phyloP scores from a whole-genome alignment of 2,888 invertebrate species.

The Clostera curtula region DNA sequence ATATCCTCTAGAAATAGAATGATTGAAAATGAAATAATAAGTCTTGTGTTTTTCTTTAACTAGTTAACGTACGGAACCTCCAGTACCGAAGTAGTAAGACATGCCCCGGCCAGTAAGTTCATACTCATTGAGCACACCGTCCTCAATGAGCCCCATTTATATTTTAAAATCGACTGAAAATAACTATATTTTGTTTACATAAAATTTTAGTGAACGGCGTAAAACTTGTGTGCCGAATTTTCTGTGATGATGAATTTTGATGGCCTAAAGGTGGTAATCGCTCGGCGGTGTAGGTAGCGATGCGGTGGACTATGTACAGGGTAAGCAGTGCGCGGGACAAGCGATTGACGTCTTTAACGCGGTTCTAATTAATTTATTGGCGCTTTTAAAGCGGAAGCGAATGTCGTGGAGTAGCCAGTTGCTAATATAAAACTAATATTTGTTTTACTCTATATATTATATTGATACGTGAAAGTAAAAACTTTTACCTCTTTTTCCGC shows the following conservation, averaged over 20 bases:
- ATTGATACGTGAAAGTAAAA: too few species aligned
- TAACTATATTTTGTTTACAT: slow-evolving; percentile 61
- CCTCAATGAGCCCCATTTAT: slow-evolving; percentile 66
- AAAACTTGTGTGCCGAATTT: slow-evolving; percentile 65
- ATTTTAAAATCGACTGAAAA: slow-evolving; percentile 60
- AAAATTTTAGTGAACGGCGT: slow-evolving; percentile 52
- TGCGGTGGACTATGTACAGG: slow-evolving; percentile 38
- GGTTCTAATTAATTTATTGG: slow-evolving; percentile 67
- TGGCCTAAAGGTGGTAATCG: slow-evolving; percentile 40
- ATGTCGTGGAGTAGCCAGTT: slow-evolving; percentile 35
- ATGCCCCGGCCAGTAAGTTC: too few species aligned
- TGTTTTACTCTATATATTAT: too few species aligned
- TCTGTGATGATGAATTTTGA: slow-evolving; percentile 44
- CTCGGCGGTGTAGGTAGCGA: slow-evolving; percentile 24
- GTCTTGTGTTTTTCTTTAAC: too few species aligned
- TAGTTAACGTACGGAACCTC: too few species aligned
- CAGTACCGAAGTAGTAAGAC: too few species aligned
- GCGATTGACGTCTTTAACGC: slow-evolving; percentile 68
- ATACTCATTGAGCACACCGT: slow-evolving; percentile 64
- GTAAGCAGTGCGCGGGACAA: slow-evolving; percentile 34
- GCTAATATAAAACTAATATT: background rate
- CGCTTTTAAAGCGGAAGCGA: slow-evolving; percentile 58
- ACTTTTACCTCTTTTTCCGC: too few species aligned
- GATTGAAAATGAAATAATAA: too few species aligned
- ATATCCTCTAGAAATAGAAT: too few species aligned